Evolutionary conservation across 2,888 invertebrate genomes (phyloP).

Genomic region (Tenthredo notha): DNA sequence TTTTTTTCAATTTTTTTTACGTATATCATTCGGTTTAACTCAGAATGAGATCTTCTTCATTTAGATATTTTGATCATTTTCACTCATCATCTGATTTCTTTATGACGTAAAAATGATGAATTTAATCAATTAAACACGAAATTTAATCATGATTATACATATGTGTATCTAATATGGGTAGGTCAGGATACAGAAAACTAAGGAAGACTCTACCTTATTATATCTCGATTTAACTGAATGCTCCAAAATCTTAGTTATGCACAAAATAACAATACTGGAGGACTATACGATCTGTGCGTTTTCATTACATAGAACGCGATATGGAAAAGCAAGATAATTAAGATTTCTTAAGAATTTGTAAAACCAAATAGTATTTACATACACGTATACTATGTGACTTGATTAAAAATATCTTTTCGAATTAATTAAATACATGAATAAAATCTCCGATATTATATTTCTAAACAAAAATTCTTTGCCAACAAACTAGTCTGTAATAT

Average conservation of each 20-base stretch:
- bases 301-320: neutral
- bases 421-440: constrained; percentile 4
- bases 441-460: constrained; percentile 14
- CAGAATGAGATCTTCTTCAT: neutral
- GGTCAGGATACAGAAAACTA: constrained; percentile 61
- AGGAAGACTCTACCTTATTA: constrained; percentile 74
- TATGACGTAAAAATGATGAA: neutral
- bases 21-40: constrained; percentile 30
- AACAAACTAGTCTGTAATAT: neutral
- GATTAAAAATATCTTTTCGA: neutral
- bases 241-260: constrained; percentile 65
- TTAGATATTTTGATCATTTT: constrained; percentile 2
- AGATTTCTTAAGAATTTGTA: neutral
- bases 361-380: neutral
- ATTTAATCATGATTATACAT: constrained; percentile 22
- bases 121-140: constrained; percentile 17
- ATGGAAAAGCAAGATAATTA: neutral
- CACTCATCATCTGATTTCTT: neutral
- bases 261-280: constrained; percentile 14
- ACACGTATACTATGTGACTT: neutral
- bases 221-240: constrained; percentile 70
- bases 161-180: constrained; percentile 53
- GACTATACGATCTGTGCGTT: neutral
- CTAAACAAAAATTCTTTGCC: neutral
- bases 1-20: neutral